Evolutionary conservation across 23 tunicate species (phyloP).

Genomic region (Trididemnum nubilum): DNA sequence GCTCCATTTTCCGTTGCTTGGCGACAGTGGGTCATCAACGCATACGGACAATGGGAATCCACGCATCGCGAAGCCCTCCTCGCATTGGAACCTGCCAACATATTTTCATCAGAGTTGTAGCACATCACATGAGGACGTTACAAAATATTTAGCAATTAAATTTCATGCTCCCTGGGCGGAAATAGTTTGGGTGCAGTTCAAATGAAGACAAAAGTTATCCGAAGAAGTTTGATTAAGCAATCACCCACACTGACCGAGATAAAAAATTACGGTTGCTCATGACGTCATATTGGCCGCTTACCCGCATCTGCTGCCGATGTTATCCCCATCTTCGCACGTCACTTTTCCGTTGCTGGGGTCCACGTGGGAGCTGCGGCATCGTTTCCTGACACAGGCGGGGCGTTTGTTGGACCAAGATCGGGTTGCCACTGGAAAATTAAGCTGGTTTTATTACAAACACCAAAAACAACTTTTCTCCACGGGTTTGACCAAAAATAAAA

Average conservation of each 20-base stretch:
- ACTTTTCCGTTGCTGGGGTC: conserved; percentile 10
- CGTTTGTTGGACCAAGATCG: conserved; percentile 3
- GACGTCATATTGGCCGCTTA: not conserved
- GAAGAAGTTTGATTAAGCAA: too few species aligned
- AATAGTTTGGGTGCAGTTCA: too few species aligned
- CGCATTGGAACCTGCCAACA: not conserved
- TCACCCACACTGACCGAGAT: too few species aligned
- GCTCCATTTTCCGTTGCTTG: not conserved
- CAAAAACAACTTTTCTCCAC: too few species aligned
- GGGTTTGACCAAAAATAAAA: too few species aligned
- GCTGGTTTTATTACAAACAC: too few species aligned
- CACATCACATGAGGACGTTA: too few species aligned
- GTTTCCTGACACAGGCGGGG: not conserved
- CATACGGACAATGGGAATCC: not conserved
- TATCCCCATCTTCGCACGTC: not conserved
- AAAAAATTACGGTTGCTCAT: too few species aligned
- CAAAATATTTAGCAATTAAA: too few species aligned
- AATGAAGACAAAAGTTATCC: too few species aligned
- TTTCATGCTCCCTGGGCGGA: too few species aligned
- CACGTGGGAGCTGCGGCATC: not conserved
- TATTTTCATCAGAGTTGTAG: too few species aligned
- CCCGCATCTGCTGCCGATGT: conserved; percentile 1
- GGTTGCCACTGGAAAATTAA: not conserved
- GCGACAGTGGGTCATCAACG: not conserved
- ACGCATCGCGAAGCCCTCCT: not conserved